These are phyloP conservation scores for Diadegma fenestrale DNA, from an alignment of 2,888 invertebrate species.

Conservation along the genomic window DNA sequence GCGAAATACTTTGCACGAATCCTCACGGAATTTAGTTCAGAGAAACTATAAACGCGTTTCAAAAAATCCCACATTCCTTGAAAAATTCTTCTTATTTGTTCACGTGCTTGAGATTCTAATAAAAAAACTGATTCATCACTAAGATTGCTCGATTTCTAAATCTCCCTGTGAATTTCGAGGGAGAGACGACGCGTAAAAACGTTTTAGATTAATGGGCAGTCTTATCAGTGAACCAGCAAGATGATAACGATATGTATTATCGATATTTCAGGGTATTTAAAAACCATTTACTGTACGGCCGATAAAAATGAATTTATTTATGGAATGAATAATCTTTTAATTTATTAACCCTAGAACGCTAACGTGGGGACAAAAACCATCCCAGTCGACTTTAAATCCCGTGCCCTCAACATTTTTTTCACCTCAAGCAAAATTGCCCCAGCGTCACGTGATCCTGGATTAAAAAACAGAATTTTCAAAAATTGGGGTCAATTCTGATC, in stretches of 20 bases:
- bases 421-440: no score
- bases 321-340: no score
- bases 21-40: neutral
- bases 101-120: neutral
- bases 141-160: neutral
- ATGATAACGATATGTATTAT: constrained; percentile 1
- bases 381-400: no score
- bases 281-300: neutral
- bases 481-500: no score
- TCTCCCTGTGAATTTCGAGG: neutral
- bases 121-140: neutral
- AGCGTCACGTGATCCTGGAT: no score
- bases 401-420: no score
- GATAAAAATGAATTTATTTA: neutral
- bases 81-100: neutral
- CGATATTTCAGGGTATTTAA: neutral
- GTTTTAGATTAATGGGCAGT: neutral
- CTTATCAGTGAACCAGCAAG: neutral
- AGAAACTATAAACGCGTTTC: neutral
- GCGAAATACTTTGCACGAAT: neutral
- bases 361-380: no score
- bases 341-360: no score
- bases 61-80: neutral
- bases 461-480: no score
- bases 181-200: neutral